Base-by-base conservation (phyloP, 2,888 invertebrate genomes). In the Mythimna pallens region DNA sequence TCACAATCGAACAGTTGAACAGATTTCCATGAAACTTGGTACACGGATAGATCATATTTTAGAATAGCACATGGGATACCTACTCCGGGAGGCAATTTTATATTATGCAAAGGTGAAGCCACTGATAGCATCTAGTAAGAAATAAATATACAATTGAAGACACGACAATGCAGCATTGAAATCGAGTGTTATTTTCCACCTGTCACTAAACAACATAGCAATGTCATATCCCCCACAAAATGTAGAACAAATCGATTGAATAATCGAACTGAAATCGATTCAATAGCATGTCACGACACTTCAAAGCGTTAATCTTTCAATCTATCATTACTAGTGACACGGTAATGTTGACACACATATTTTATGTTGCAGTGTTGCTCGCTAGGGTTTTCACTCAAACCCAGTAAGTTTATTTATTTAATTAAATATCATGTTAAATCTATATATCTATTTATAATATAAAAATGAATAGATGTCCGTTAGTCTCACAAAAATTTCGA, bases 291-390 rank as follows among this genome's bases (percentile, higher is more conserved):
- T 68, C 81, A 68, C 43, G 36, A 14, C 55, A 69, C 73, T 74
- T 67, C 72, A 72, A 82, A 78, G 67, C 59, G 64, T 64, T 71
- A 68, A 81, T 80, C 59, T 70, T 71, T 79, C 78, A 81, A 71
- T 86, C 73, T 74, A 55, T 70, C 82, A 76, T 69, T 73, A 61
- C 40, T 57, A 47, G 40, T 84, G 81, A 78, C 85, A 73, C 58
- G 20, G 70, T 57, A 64, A 81, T 82, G 79, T 62, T 76, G 68
- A 69, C 69, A 68, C 40, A 62, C 69, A 77, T 75, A 65, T 70
- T 72, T 68, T 58, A 50, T 70, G 57, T 30, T 71, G 55, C 43
- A 22, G 40, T 62, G 47, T 70, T 34, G 36, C 22, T 69, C 8
- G 58, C 14, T 52, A 84, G 82, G 80, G 80, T 7, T 76, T 52